Evolutionary conservation across 1,140 invertebrate genomes (phyloP), one percentile per base, ranked within the genome.

Genomic region (Zaprionus camerounensis): DNA sequence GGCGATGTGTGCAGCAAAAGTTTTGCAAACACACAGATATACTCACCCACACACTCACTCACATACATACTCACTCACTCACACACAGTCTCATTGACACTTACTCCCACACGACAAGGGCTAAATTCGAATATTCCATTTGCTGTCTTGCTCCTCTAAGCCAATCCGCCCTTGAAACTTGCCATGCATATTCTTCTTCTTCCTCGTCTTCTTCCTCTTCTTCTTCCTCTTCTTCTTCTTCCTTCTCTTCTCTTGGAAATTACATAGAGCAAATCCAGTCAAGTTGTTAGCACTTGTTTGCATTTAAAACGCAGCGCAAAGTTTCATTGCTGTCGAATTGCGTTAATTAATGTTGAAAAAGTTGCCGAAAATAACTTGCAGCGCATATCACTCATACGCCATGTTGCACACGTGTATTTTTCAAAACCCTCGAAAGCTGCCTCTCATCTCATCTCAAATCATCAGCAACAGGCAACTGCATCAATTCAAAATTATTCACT

Each of bases 291-390:
- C 22, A 55, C 58, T 86, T 86, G 71, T 64, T 76, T 74, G 38
- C 49, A 77, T 73, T 74, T 76, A 56, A 67, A 73, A 44, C 62
- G 34, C 51, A 64, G 61, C 28, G 26, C 24, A 75, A 69, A 75
- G 41, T 70, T 78, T 74, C 38, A 72, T 64, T 72, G 28, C 22
- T 61, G 28, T 71, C 62, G 71, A 78, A 85, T 76, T 80, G 75
- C 76, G 71, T 84, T 84, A 84, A 84, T 84, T 84, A 84, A 84
- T 84, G 82, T 85, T 85, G 41, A 78, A 80, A 78, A 67, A 74
- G 65, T 80, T 80, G 38, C 65, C 58, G 13, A 53, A 69, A 78
- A 67, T 62, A 22, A 72, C 49, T 78, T 59, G 34, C 62, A 77
- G 71, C 66, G 66, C 31, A 75, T 81, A 75, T 82, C 76, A 53